Conservation (phyloP, 1,140 invertebrate species). For the Papilio aristodemus region DNA sequence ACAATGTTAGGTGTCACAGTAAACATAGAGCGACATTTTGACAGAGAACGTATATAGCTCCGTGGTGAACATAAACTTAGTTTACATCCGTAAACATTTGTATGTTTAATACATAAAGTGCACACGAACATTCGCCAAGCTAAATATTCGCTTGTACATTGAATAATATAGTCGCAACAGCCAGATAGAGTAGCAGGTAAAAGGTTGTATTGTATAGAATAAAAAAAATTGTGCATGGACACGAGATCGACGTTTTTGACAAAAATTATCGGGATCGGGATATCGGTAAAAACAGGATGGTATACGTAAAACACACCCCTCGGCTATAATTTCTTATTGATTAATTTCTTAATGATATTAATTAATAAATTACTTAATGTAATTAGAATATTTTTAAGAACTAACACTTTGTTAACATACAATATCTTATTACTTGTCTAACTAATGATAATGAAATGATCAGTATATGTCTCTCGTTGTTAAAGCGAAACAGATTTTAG, state of each 20-base stretch:
- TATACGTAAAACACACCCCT: too few relatives aligned
- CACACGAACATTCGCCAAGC: constrained; percentile 20
- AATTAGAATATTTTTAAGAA: too few relatives aligned
- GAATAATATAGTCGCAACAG: constrained; percentile 24
- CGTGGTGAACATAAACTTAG: neutral
- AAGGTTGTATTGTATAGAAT: neutral
- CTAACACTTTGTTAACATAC: neutral
- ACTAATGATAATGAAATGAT: too few relatives aligned
- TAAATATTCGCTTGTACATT: constrained; percentile 7
- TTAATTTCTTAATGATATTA: too few relatives aligned
- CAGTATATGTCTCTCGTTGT: too few relatives aligned
- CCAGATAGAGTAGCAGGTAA: neutral
- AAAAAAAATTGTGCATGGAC: neutral
- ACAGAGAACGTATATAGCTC: neutral
- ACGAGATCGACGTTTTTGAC: neutral
- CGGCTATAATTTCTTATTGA: too few relatives aligned
- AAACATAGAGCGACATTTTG: neutral
- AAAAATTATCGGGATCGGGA: neutral
- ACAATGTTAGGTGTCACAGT: neutral
- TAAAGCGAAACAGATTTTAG: too few relatives aligned
- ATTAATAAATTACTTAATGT: too few relatives aligned
- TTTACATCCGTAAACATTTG: neutral
- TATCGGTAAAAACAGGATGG: too few relatives aligned
- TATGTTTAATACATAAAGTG: neutral
- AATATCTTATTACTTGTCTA: too few relatives aligned